Base-by-base conservation (phyloP, 2,888 invertebrate species). In the Boloria euphrosyne region DNA sequence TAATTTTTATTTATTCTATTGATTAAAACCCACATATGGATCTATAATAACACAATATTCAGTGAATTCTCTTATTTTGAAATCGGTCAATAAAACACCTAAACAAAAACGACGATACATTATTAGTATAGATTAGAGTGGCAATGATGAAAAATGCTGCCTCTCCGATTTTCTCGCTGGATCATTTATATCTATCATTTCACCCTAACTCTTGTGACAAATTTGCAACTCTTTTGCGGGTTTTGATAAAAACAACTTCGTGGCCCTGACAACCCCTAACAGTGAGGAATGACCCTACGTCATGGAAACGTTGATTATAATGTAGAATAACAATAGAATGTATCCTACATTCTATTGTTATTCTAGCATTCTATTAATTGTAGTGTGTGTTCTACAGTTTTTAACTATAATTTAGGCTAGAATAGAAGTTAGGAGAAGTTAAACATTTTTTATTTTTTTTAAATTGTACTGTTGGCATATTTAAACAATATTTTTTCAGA, bases 141-240 rank as follows among this genome's bases (percentile, higher is more conserved):
- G 59, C 50, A 59, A 74, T 72, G 66, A 67, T 72, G 73, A 76
- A 74, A 73, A 76, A 76, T 71, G 71, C 54, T 61, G 59, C 27
- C 58, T 69, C 62, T 70, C 69, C 52, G 43, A 65, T 70, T 69
- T 69, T 62, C 64, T 71, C 69, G 67, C 62, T 66, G 52, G 69
- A 69, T 80, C 85, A 85, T 87, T 86, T 85, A 85, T 86, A 87
- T 86, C 83, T 82, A 86, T 86, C 83, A 82, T 76, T 80, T 79
- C 78, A 78, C 79, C 80, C 83, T 86, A 22, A 86, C 86, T 80
- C 82, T 82, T 77, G 80, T 89, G 89, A 90, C 90, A 90, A 90
- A 89, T 90, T 84, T 80, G 76, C 87, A 90, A 90, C 90, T 90
- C 90, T 90, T 89, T 90, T 88, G 88, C 85, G 86, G 80, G 74